Evolutionary conservation across 2,888 invertebrate species (phyloP).

Genomic region (Scaptomyza tumidula): DNA sequence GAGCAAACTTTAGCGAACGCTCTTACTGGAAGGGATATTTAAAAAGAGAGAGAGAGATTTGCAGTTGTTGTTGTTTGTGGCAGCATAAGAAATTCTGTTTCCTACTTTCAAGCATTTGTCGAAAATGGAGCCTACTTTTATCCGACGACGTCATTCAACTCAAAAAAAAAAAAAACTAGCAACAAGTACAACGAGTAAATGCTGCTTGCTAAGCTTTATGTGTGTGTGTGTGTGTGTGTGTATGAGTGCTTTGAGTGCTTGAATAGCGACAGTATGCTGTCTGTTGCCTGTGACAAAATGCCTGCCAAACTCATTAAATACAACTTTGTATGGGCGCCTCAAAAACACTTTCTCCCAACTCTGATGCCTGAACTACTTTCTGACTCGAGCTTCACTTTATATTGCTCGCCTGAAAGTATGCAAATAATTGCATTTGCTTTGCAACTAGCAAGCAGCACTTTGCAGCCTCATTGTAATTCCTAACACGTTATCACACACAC

Average conservation of each 20-base stretch:
- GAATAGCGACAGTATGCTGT: constrained; percentile 13
- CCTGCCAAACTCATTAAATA: constrained; percentile 41
- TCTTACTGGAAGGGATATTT: constrained; percentile 64
- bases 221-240: constrained; percentile 3
- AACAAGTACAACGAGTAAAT: constrained; percentile 48
- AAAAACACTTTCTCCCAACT: background rate
- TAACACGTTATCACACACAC: constrained; percentile 9
- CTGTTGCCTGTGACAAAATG: constrained; percentile 24
- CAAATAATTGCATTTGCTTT: constrained; percentile 47
- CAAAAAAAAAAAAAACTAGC: constrained; percentile 20
- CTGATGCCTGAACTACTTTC: constrained; percentile 16
- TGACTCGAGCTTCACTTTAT: constrained; percentile 16
- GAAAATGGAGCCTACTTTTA: constrained; percentile 41
- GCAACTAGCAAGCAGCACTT: constrained; percentile 8
- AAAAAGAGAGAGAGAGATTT: constrained; percentile 47
- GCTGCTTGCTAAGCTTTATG: constrained; percentile 1
- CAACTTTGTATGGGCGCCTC: no score
- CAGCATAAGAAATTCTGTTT: constrained; percentile 28
- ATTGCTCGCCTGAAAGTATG: constrained; percentile 38
- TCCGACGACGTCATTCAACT: constrained; percentile 36
- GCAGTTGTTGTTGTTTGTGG: constrained; percentile 7
- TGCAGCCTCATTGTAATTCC: constrained; percentile 30
- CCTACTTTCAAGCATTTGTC: constrained; percentile 28
- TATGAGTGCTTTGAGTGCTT: constrained; percentile 21
- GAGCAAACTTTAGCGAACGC: constrained; percentile 24